Evolutionary conservation across 2,113 vertebrate species (phyloP), one percentile per base, ranked within the genome.

Genomic region (Pithys albifrons): DNA sequence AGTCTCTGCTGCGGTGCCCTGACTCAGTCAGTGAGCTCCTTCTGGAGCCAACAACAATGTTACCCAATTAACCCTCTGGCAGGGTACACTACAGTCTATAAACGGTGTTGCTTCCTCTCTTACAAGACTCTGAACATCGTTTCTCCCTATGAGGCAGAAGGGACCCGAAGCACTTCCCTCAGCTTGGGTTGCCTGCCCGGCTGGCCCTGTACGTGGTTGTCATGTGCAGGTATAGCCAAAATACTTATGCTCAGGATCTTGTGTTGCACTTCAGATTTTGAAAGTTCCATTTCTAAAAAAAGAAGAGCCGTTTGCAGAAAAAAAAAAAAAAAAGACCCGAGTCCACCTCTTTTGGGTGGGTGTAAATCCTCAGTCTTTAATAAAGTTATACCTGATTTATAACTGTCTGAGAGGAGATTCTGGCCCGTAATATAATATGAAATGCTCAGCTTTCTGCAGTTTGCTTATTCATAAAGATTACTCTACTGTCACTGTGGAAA

Each of bases 381-480:
- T 93, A 78, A 91, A 95, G 91, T 95, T 93, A 96, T 27, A 62
- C 39, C 76, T 94, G 90, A 97, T 95, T 96, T 93, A 93, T 96
- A 91, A 81, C 80, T 31, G 70, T 45, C 58, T 10, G 86, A 94
- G 54, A 94, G 49, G 77, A 95, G 88, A 87, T 92, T 89, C 80
- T 96, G 73, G 80, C 83, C 76, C 4, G 0, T 81, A 94, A 95
- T 79, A 72, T 45, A 92, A 95, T 89, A 93, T 15, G 91, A 93
- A 95, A 91, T 58, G 66, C 84, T 96, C 87, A 37, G 95, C 96
- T 96, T 97, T 96, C 95, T 97, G 85, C 93, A 97, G 76, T 96
- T 98, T 97, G 93, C 94, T 95, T 97, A 88, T 97, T 97, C 97
- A 97, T 96, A 97, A 97, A 97, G 92, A 97, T 96, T 95, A 97